Evolutionary conservation across 1,140 invertebrate species (phyloP).

Genomic region (Batillaria attramentaria): DNA sequence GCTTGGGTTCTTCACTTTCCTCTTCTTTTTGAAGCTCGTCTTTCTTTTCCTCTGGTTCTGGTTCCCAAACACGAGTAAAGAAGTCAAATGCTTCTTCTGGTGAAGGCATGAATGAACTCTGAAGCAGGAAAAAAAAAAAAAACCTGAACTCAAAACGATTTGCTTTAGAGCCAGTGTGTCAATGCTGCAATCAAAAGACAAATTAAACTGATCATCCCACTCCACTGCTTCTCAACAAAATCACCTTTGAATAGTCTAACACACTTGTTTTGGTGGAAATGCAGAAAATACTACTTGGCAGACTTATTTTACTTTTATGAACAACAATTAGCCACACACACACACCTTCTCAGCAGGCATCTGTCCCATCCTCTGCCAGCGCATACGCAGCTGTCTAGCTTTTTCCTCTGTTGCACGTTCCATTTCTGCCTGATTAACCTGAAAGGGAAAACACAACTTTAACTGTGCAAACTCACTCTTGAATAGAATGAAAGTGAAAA

Average conservation of each 20-base stretch:
- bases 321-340: too few species aligned
- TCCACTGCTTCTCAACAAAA: too few species aligned
- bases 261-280: too few species aligned
- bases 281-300: too few species aligned
- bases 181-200: too few species aligned
- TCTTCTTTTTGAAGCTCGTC: slow-evolving; percentile 49
- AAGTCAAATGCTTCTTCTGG: slow-evolving; percentile 67
- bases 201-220: too few species aligned
- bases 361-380: slow-evolving; percentile 39
- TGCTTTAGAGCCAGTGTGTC: too few species aligned
- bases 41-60: slow-evolving; percentile 56
- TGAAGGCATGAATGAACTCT: slow-evolving; percentile 60
- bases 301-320: too few species aligned
- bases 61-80: slow-evolving; percentile 65
- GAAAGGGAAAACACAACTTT: neutral
- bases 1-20: slow-evolving; percentile 42
- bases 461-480: neutral
- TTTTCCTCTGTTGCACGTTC: slow-evolving; percentile 36
- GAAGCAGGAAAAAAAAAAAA: neutral
- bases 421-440: slow-evolving; percentile 41
- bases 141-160: too few species aligned
- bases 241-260: too few species aligned
- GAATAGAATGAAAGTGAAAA: neutral
- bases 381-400: slow-evolving; percentile 32
- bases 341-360: neutral